Evolutionary conservation across 92 coral and sea anemone genomes (phyloP).

Genomic region (Siderastrea siderea): DNA sequence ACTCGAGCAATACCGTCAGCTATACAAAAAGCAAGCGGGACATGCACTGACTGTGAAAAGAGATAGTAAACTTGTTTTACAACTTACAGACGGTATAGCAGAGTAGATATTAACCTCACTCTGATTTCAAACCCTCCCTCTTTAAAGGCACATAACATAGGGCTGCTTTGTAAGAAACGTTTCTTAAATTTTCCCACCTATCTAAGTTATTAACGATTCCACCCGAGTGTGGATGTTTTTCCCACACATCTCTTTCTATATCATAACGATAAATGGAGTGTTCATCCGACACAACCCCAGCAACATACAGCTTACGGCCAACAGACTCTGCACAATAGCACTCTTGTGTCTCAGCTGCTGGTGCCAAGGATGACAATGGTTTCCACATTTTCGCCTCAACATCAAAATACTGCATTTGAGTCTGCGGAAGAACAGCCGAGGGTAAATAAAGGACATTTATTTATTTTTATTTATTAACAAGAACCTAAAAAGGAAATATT

Average conservation of each 20-base stretch:
- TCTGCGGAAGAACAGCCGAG: constrained; percentile 20
- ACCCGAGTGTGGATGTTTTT: not conserved
- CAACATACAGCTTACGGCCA: constrained; percentile 22
- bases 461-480: no score
- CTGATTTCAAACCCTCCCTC: not conserved
- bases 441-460: no score
- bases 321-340: constrained; percentile 8
- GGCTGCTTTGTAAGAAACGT: not conserved
- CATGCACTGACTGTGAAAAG: no score
- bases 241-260: constrained; percentile 4
- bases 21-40: no score
- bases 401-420: constrained; percentile 14
- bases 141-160: constrained; percentile 42
- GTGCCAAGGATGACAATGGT: not conserved
- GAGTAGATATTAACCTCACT: not conserved
- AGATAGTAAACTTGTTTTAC: no score
- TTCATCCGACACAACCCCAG: not conserved
- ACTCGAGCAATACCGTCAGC: no score
- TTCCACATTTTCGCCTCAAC: constrained; percentile 8
- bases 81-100: not conserved
- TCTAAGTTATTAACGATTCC: not conserved
- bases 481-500: no score
- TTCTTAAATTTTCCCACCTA: constrained; percentile 35
- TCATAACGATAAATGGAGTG: not conserved
- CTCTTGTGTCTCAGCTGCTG: not conserved